A percentile compares a stretch with the other conserved stretches of the same genome.
Evolutionary conservation across 2,797 vertebrate species (phyloP).

Genomic region (Poeciliopsis gracilis): DNA sequence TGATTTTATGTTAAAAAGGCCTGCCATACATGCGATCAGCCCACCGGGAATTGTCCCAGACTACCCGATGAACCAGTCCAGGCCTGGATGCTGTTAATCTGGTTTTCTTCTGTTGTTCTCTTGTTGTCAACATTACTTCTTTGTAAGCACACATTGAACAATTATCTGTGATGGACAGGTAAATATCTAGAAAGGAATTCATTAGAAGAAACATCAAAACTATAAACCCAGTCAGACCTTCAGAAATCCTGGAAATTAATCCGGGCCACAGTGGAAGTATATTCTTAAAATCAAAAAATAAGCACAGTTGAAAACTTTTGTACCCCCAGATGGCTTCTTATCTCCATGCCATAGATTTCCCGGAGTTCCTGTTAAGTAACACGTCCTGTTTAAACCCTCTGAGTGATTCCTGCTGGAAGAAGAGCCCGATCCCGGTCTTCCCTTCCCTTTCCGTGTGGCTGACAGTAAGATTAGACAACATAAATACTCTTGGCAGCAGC

Average conservation of each 20-base stretch:
- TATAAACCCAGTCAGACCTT: neutral
- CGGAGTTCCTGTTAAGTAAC: conserved; percentile 63
- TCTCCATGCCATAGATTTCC: conserved; percentile 60
- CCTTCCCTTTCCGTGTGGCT: conserved; percentile 64
- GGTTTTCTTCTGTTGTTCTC: neutral
- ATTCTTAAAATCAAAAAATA: neutral
- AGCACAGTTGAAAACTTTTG: neutral
- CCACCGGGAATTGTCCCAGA: too few species aligned
- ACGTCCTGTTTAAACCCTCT: conserved; percentile 63
- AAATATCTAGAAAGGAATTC: neutral
- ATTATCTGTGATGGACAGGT: neutral
- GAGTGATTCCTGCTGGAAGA: conserved; percentile 67
- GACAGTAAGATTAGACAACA: conserved; percentile 71
- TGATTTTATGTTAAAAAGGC: too few species aligned
- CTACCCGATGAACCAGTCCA: too few species aligned
- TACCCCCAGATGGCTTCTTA: conserved; percentile 38
- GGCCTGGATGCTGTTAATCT: neutral
- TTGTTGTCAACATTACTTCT: neutral
- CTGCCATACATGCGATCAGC: too few species aligned
- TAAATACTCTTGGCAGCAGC: conserved; percentile 70
- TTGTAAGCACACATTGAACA: neutral
- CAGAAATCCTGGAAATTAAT: neutral
- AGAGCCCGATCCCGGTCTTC: conserved; percentile 42
- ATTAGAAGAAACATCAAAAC: neutral
- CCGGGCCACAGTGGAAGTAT: neutral